phyloP scores from a whole-genome alignment of 1,140 invertebrate genomes.

The Penaeus vannamei region DNA sequence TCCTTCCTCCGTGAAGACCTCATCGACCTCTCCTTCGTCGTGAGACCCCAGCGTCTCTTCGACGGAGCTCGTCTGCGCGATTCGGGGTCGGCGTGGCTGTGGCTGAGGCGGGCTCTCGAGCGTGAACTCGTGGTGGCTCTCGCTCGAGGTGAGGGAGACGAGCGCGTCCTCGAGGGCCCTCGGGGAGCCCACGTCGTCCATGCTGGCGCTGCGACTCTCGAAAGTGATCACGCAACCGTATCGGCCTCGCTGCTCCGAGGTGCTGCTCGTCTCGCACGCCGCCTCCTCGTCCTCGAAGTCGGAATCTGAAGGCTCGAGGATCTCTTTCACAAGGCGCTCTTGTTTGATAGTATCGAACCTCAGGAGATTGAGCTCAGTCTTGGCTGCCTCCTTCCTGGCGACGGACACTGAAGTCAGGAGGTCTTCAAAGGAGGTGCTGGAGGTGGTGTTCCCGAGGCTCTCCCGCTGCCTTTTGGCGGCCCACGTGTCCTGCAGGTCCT shows the following conservation, averaged over 20 bases:
- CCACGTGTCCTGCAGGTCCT: constrained; percentile 49
- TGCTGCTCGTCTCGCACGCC: constrained; percentile 35
- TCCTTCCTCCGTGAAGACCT: too few species aligned
- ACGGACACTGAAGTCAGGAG: constrained; percentile 34
- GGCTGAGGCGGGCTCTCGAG: constrained; percentile 30
- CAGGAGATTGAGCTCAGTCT: constrained; percentile 56
- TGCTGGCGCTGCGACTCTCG: constrained; percentile 62
- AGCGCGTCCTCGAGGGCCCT: constrained; percentile 65
- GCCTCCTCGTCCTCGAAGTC: constrained; percentile 55
- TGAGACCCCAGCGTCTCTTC: too few species aligned
- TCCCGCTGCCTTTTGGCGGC: background rate
- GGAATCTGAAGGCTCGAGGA: constrained; percentile 61
- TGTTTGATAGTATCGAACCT: constrained; percentile 54
- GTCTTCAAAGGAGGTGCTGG: constrained; percentile 32
- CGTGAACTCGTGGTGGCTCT: constrained; percentile 43
- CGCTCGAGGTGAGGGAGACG: constrained; percentile 65
- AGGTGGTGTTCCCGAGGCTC: background rate
- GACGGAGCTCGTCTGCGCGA: background rate
- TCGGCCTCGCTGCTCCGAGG: background rate
- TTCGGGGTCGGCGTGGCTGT: background rate
- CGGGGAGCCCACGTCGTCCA: constrained; percentile 65
- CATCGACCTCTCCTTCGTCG: too few species aligned
- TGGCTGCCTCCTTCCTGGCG: constrained; percentile 29
- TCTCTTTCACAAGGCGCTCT: constrained; percentile 50
- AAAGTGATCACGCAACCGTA: constrained; percentile 67